These are phyloP conservation scores for Ornithorhynchus anatinus DNA, from an alignment of 2,113 vertebrate species.

Conservation along the genomic window DNA sequence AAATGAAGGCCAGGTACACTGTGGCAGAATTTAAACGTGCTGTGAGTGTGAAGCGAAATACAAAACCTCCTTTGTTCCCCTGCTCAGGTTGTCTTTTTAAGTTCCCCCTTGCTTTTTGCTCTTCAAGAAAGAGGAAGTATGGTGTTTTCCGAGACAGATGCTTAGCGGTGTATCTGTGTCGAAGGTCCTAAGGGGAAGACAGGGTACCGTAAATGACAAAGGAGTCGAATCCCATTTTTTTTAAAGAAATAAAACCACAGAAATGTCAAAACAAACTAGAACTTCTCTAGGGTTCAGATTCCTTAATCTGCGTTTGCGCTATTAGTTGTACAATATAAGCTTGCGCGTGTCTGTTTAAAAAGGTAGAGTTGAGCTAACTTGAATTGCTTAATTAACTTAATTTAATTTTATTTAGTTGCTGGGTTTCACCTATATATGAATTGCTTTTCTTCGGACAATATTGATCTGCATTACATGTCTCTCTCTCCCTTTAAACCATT, in stretches of 20 bases:
- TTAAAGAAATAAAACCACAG: conserved; percentile 24
- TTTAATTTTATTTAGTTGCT: too few species aligned
- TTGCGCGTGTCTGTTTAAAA: conserved; percentile 8
- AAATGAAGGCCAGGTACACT: conserved; percentile 19
- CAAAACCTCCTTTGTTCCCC: conserved; percentile 28
- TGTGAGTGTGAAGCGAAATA: conserved; percentile 16
- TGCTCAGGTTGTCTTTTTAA: conserved; percentile 13
- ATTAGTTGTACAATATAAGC: too few species aligned
- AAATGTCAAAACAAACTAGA: conserved; percentile 14
- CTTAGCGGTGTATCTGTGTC: neutral
- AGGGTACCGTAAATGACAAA: accelerated
- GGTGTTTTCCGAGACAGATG: conserved; percentile 18
- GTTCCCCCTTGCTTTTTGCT: conserved; percentile 7
- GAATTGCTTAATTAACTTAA: conserved; percentile 16
- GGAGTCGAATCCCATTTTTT: conserved; percentile 5
- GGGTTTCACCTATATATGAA: too few species aligned
- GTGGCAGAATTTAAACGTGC: conserved; percentile 16
- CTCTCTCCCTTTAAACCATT: too few species aligned
- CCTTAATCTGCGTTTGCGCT: conserved; percentile 32
- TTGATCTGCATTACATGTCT: too few species aligned
- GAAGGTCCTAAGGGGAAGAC: conserved; percentile 11
- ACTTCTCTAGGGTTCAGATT: conserved; percentile 22
- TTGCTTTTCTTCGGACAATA: too few species aligned
- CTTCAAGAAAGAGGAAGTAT: neutral
- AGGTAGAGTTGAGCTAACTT: conserved; percentile 10